Evolutionary conservation across 2,113 vertebrate species (phyloP).

Genomic region (Corynorhinus townsendii): DNA sequence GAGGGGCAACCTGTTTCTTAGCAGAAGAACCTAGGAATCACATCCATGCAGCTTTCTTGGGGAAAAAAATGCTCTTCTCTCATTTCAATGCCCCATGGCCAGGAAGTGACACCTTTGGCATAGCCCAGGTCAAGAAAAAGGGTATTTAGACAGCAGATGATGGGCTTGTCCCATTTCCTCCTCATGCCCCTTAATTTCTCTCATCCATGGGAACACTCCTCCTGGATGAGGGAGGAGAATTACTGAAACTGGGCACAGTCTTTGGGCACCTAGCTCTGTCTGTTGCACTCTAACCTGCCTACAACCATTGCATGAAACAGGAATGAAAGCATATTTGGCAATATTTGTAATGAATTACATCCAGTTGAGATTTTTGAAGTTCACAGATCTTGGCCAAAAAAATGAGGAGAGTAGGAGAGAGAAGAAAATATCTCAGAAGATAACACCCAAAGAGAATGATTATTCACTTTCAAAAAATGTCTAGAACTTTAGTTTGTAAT

Average conservation of each 20-base stretch:
- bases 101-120: not conserved
- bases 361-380: not conserved
- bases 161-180: not conserved
- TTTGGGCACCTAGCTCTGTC: not conserved
- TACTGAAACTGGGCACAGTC: not conserved
- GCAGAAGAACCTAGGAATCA: not conserved
- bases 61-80: not conserved
- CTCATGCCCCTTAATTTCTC: not conserved
- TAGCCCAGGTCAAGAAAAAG: not conserved
- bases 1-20: not conserved
- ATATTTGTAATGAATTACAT: constrained; percentile 6
- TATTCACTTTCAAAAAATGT: not conserved
- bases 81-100: not conserved
- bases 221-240: not conserved
- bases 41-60: not conserved
- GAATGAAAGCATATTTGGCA: not conserved
- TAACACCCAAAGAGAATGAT: not conserved
- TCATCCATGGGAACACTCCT: not conserved
- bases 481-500: not conserved
- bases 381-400: not conserved
- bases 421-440: not conserved
- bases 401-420: not conserved
- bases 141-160: not conserved
- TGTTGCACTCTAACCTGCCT: not conserved
- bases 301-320: constrained; percentile 1